Evolutionary conservation across 2,797 vertebrate species (phyloP), one percentile per base, ranked within the genome.

Genomic region (Phylloscopus collybita): DNA sequence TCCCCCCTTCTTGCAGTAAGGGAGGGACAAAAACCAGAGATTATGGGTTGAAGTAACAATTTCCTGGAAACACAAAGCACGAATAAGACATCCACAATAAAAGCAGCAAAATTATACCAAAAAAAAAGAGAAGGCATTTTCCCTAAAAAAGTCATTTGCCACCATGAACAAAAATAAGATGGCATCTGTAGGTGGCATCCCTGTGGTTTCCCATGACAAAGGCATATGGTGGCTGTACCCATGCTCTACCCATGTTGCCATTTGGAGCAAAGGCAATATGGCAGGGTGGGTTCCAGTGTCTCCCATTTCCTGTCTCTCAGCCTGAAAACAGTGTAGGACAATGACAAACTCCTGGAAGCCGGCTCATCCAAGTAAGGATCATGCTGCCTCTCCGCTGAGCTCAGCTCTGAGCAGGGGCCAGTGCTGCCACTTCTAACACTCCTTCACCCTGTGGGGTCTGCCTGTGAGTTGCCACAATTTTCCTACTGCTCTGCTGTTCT

Each of bases 201-300:
- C 0, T 13, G 8, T n/a, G 29, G 29, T 18, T 29, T 64, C 34
- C 42, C 0, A 0, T n/a, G 23, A 19, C 42, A 64, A 47, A 72
- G 29, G 10, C 13, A 40, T n/a, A 25, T 3, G 6, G 8, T 11
- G 27, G 5, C 50, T 38, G 23, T 23, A 20, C 13, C 12, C 6
- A 14, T 0, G 0, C 18, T 64, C 34, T 11, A 34, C 8, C 25
- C 10, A 4, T 6, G 23, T 3, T 9, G 6, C 11, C 1, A 0
- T 7, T 27, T 34, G n/a, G 29, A 40, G n/a, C 1, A 56, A n/a
- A 64, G 23, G 2, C 49, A 72, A 5, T 22, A 19, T n/a, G 42
- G 16, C 59, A 56, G 23, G 6, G 8, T 8, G 3, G 26, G 7
- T 61, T 45, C 49, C 47, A 45, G 21, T 32, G 9, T 7, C 21